Conservation (phyloP, 2,113 vertebrate species). For the Isurus oxyrinchus region DNA sequence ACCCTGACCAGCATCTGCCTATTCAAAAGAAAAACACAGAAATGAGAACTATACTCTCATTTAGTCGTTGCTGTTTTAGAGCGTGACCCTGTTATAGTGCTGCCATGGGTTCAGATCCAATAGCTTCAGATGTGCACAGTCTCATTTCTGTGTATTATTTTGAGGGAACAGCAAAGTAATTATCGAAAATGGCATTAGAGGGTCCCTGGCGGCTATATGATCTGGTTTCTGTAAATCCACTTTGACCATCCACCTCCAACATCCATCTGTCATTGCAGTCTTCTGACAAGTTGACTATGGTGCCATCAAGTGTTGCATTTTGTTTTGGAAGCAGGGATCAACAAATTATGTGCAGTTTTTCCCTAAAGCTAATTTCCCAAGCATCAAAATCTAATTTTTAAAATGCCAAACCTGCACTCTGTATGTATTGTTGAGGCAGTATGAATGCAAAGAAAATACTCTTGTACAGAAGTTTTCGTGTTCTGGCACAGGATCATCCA, state of each 20-base stretch:
- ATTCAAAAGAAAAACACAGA: background rate
- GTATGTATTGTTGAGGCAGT: background rate
- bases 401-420: background rate
- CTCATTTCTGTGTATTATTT: background rate
- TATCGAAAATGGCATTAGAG: constrained; percentile 11
- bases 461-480: background rate
- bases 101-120: background rate
- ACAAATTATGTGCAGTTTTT: background rate
- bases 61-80: background rate
- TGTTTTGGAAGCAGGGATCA: background rate
- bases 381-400: constrained; percentile 14
- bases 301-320: background rate
- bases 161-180: constrained; percentile 7
- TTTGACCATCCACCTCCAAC: constrained; percentile 19
- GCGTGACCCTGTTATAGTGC: background rate
- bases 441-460: background rate
- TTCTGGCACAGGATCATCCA: constrained; percentile 3
- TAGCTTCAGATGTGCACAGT: background rate
- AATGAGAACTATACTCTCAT: background rate
- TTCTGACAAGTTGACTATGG: background rate
- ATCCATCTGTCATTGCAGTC: constrained; percentile 9
- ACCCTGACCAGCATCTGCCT: background rate
- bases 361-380: constrained; percentile 1
- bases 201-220: background rate
- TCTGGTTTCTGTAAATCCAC: constrained; percentile 2